Percentiles rank a stretch among this genome's conserved stretches.
Evolutionary conservation across 2,113 vertebrate species (phyloP).

Genomic region (Ophiodon elongatus): DNA sequence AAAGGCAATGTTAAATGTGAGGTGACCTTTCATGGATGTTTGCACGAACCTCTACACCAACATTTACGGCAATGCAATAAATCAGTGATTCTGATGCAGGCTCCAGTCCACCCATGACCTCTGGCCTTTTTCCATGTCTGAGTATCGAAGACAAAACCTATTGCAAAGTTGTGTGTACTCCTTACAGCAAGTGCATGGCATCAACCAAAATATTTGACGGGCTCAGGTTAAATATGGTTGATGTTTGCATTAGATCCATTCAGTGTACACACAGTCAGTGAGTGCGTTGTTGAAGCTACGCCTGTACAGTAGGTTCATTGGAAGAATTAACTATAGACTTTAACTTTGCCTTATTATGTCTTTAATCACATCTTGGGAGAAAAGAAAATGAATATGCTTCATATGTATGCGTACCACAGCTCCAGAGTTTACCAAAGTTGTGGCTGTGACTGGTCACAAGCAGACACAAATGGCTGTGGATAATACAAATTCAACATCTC

Average conservation of each 20-base stretch:
- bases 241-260: not conserved
- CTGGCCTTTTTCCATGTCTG: not conserved
- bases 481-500: constrained; percentile 8
- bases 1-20: not conserved
- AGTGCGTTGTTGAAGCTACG: not conserved
- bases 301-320: not conserved
- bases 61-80: not conserved
- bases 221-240: not conserved
- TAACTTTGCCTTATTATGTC: no score
- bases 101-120: not conserved
- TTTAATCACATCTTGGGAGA: not conserved
- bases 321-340: not conserved
- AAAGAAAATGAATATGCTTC: not conserved
- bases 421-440: not conserved
- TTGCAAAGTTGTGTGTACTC: not conserved
- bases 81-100: not conserved
- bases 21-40: not conserved
- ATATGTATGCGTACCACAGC: not conserved
- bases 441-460: not conserved
- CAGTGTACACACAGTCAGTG: not conserved
- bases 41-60: not conserved
- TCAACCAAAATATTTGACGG: not conserved
- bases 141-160: not conserved
- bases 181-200: not conserved
- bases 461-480: not conserved